Percentiles rank a stretch among this genome's conserved stretches.
Conservation (phyloP, 1,140 invertebrate species). For the Argopecten irradians region DNA sequence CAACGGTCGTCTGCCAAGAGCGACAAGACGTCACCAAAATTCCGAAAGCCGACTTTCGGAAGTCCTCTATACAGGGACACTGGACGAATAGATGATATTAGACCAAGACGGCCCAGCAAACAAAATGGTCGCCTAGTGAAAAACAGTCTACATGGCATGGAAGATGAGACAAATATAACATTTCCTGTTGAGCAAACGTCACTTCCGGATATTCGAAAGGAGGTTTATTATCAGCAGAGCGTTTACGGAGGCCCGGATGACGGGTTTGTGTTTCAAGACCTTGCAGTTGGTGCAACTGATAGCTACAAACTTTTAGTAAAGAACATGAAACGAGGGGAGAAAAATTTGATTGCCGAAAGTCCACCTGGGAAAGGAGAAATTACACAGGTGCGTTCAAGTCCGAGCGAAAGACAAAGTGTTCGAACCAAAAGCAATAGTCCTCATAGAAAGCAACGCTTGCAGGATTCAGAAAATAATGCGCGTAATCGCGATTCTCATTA, state of each 20-base stretch:
- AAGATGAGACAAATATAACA: neutral
- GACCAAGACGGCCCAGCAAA: neutral
- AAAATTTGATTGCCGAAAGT: neutral
- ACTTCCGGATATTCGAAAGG: constrained; percentile 10
- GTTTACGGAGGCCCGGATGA: neutral
- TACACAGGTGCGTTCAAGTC: neutral
- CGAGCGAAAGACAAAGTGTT: neutral
- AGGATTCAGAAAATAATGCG: neutral
- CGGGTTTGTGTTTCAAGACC: neutral
- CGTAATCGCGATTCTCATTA: neutral
- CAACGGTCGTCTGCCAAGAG: neutral
- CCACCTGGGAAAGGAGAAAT: neutral
- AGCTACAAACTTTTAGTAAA: neutral
- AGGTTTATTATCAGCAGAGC: neutral
- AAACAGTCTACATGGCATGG: neutral
- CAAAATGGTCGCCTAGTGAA: neutral
- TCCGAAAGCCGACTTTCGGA: neutral
- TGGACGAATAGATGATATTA: neutral
- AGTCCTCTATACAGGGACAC: neutral
- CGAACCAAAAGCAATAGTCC: constrained; percentile 13
- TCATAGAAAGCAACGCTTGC: neutral
- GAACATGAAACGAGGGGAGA: neutral
- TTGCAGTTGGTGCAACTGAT: neutral
- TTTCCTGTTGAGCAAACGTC: neutral
- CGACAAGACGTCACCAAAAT: neutral